Percentiles rank a stretch among this genome's conserved stretches.
Conservation (phyloP, 2,113 vertebrate genomes). For the Formicarius rufipectus region DNA sequence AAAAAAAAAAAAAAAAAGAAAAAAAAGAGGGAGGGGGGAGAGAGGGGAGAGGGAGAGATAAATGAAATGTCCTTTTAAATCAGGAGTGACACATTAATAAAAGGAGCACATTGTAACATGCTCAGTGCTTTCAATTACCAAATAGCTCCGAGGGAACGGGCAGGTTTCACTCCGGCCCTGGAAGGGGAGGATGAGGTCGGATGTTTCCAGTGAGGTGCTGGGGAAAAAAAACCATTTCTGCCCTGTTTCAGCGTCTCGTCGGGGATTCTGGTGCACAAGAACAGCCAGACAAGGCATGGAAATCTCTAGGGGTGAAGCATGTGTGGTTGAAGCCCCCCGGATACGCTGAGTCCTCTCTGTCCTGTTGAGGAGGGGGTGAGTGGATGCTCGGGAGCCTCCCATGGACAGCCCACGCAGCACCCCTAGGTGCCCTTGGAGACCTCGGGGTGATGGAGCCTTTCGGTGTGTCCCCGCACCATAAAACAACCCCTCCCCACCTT, state of each 20-base stretch:
- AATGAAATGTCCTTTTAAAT: constrained; percentile 62
- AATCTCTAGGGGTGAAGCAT: accelerated
- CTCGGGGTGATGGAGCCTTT: accelerated
- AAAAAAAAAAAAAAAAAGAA: too few relatives aligned
- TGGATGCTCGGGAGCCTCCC: neutral
- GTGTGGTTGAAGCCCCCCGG: accelerated
- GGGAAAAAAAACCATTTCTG: neutral
- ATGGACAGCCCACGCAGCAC: too few relatives aligned
- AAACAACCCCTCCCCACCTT: neutral
- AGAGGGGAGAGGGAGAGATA: neutral
- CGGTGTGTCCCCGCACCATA: accelerated
- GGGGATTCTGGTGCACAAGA: accelerated
- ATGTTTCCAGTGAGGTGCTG: neutral
- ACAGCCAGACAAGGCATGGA: accelerated
- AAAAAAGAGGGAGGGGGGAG: too few relatives aligned
- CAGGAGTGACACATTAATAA: constrained; percentile 8
- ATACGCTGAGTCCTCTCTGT: neutral
- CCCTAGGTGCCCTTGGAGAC: too few relatives aligned
- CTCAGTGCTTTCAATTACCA: neutral
- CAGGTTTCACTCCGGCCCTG: neutral
- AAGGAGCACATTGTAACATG: neutral
- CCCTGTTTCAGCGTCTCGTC: accelerated
- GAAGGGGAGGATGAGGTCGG: accelerated
- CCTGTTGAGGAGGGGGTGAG: too few relatives aligned
- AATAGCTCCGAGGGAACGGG: neutral